These are phyloP conservation scores for Falco columbarius DNA, from an alignment of 2,797 vertebrate species.

Conservation along the genomic window DNA sequence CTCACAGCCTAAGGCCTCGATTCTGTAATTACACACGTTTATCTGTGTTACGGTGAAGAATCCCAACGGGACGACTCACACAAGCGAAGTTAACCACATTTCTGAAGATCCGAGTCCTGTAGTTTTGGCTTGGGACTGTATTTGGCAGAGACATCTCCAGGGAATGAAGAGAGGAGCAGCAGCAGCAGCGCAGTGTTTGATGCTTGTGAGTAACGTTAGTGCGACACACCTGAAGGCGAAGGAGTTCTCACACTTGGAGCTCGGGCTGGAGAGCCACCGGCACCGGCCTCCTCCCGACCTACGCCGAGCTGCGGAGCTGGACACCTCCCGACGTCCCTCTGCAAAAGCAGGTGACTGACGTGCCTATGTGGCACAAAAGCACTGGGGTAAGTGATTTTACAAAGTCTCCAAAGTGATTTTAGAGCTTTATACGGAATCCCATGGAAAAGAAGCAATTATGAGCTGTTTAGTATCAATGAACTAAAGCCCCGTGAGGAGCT, in stretches of 20 bases:
- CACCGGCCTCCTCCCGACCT: background rate
- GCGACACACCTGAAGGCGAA: background rate
- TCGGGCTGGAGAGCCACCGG: fast-evolving
- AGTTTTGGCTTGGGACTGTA: background rate
- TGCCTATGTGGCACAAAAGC: fast-evolving
- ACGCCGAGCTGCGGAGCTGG: background rate
- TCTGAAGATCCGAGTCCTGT: background rate
- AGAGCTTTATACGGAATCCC: background rate
- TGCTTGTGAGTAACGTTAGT: background rate
- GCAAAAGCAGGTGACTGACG: background rate
- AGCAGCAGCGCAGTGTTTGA: background rate
- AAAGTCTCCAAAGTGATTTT: background rate
- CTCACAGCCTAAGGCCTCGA: background rate
- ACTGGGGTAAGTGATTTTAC: background rate
- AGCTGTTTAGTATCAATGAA: background rate
- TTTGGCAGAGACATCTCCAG: constrained; percentile 1
- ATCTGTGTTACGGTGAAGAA: background rate
- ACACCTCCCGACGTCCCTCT: fast-evolving
- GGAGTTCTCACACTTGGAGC: background rate
- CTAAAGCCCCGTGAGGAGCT: background rate
- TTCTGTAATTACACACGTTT: constrained; percentile 32
- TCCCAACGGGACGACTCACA: background rate
- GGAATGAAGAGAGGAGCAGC: background rate
- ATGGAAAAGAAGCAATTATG: background rate
- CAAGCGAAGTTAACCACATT: background rate